These are phyloP conservation scores for Diachasma alloeum DNA, from an alignment of 1,140 invertebrate genomes.

Conservation along the genomic window DNA sequence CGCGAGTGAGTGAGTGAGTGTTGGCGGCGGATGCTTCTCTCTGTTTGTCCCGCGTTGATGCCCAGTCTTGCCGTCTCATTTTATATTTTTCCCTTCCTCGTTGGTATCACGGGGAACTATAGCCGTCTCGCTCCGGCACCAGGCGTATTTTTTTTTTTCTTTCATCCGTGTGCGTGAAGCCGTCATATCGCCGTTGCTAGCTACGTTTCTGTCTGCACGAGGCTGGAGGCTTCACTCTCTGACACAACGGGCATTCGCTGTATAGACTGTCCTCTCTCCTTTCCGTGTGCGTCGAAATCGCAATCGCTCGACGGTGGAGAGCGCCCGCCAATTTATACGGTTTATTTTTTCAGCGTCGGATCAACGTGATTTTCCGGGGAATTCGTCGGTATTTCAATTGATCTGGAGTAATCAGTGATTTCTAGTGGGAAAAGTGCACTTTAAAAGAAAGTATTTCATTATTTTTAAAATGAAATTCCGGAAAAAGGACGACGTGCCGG, in stretches of 20 bases:
- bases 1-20: slow-evolving; percentile 18
- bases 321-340: no score
- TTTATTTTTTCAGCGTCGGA: neutral
- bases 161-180: slow-evolving; percentile 38
- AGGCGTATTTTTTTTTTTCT: slow-evolving; percentile 23
- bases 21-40: slow-evolving; percentile 29
- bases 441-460: no score
- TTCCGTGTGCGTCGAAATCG: neutral
- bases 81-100: slow-evolving; percentile 29
- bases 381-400: no score
- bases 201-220: slow-evolving; percentile 56
- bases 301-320: no score
- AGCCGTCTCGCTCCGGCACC: slow-evolving; percentile 24
- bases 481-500: no score
- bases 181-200: slow-evolving; percentile 57
- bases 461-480: no score
- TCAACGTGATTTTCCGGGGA: no score
- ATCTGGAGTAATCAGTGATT: no score
- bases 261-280: neutral
- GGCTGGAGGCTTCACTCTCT: slow-evolving; percentile 48
- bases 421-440: no score
- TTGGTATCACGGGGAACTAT: slow-evolving; percentile 25
- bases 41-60: slow-evolving; percentile 26
- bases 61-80: slow-evolving; percentile 19
- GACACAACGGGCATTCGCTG: slow-evolving; percentile 43